Conservation (phyloP, 2,113 vertebrate species). For the Ibidorhyncha struthersii region DNA sequence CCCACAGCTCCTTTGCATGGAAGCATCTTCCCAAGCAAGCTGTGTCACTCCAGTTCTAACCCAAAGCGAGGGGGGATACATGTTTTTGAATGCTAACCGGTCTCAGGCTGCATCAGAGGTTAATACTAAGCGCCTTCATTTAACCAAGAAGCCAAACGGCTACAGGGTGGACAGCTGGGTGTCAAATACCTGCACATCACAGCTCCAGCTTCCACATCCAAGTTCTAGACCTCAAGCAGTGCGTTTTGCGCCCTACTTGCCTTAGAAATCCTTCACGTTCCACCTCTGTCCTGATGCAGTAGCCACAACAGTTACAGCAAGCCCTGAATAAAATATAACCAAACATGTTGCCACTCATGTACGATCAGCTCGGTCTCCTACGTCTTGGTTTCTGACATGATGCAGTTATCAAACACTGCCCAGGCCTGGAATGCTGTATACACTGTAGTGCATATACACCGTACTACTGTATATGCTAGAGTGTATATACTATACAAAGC, state of each 20-base stretch:
- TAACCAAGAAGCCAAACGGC: neutral
- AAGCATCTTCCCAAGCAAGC: neutral
- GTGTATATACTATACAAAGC: neutral
- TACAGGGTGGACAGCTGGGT: accelerated
- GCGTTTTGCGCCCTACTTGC: neutral
- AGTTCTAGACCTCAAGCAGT: neutral
- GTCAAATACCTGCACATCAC: neutral
- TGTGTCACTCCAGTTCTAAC: accelerated
- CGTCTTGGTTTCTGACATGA: accelerated
- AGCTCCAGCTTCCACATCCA: neutral
- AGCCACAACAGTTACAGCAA: neutral
- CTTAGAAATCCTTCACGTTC: neutral
- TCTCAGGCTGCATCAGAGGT: neutral
- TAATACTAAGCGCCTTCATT: neutral
- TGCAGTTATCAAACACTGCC: neutral
- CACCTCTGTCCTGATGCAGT: neutral
- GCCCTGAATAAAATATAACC: neutral
- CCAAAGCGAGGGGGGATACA: accelerated
- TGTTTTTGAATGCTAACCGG: accelerated
- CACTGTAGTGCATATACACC: neutral
- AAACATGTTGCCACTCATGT: neutral
- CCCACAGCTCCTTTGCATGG: neutral
- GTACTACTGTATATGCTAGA: neutral
- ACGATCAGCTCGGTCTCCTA: accelerated
- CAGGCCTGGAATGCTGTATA: constrained; percentile 47